phyloP scores from a whole-genome alignment of 1,140 invertebrate species.

The Zophobas morio region DNA sequence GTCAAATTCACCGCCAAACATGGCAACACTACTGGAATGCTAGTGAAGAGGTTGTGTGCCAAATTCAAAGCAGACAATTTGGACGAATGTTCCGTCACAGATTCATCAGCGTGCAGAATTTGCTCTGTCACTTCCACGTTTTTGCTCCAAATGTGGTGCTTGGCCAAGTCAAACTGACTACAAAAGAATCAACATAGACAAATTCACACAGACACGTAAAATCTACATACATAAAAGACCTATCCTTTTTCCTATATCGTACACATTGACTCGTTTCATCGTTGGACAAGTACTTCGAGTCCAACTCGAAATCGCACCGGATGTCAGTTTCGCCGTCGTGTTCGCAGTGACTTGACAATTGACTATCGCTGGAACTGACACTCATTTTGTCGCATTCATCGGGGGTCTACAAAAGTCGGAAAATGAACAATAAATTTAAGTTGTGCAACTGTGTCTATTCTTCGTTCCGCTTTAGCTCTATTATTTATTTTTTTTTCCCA shows the following conservation, averaged over 20 bases:
- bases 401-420: slow-evolving; percentile 56
- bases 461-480: too few relatives aligned
- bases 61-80: slow-evolving; percentile 85
- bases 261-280: slow-evolving; percentile 60
- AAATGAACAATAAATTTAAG: background rate
- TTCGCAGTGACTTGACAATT: slow-evolving; percentile 64
- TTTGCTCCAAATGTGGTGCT: slow-evolving; percentile 82
- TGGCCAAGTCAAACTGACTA: slow-evolving; percentile 72
- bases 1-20: slow-evolving; percentile 91
- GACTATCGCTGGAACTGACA: slow-evolving; percentile 66
- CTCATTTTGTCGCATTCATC: slow-evolving; percentile 66
- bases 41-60: slow-evolving; percentile 91
- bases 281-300: slow-evolving; percentile 54
- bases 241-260: slow-evolving; percentile 64
- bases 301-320: slow-evolving; percentile 58
- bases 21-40: slow-evolving; percentile 88
- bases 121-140: slow-evolving; percentile 81
- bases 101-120: slow-evolving; percentile 70
- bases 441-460: too few relatives aligned
- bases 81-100: slow-evolving; percentile 70
- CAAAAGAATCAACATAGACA: slow-evolving; percentile 53
- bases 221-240: slow-evolving; percentile 61
- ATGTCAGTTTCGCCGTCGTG: slow-evolving; percentile 59
- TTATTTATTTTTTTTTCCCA: too few relatives aligned
- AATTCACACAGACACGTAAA: slow-evolving; percentile 21